These are phyloP conservation scores for Rhyacophila evoluta DNA, from an alignment of 2,888 invertebrate species.

Conservation along the genomic window DNA sequence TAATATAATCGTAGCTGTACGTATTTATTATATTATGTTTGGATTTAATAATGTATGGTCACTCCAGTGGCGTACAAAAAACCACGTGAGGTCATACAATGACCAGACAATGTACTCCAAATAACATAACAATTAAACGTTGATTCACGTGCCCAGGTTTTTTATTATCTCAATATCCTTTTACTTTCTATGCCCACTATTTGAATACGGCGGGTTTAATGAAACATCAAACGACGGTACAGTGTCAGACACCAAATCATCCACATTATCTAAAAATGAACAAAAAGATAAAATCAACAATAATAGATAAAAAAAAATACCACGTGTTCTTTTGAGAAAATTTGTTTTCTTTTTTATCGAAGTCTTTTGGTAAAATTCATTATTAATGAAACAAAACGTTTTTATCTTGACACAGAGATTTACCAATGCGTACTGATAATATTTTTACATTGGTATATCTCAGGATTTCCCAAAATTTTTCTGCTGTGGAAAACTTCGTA, in stretches of 20 bases:
- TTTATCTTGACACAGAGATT: too few relatives aligned
- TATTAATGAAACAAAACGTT: too few relatives aligned
- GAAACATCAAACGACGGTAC: not conserved
- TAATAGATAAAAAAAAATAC: too few relatives aligned
- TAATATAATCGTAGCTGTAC: too few relatives aligned
- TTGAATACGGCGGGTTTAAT: slow-evolving; percentile 17
- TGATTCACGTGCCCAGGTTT: slow-evolving; percentile 42
- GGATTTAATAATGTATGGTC: slow-evolving; percentile 31
- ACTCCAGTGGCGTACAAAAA: slow-evolving; percentile 30
- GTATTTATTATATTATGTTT: not conserved
- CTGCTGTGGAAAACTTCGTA: too few relatives aligned
- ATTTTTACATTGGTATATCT: too few relatives aligned
- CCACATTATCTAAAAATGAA: not conserved
- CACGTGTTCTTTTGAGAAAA: too few relatives aligned
- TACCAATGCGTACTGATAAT: too few relatives aligned
- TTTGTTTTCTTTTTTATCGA: too few relatives aligned
- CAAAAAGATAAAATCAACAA: too few relatives aligned
- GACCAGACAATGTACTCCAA: slow-evolving; percentile 48
- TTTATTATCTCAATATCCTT: slow-evolving; percentile 37
- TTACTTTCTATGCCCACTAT: slow-evolving; percentile 34
- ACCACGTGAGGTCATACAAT: slow-evolving; percentile 48
- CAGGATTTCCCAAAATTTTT: too few relatives aligned
- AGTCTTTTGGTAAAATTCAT: too few relatives aligned
- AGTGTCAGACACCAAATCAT: not conserved
- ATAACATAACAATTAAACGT: slow-evolving; percentile 53